phyloP scores from a whole-genome alignment of 2,113 vertebrate species.

The Lagopus muta region DNA sequence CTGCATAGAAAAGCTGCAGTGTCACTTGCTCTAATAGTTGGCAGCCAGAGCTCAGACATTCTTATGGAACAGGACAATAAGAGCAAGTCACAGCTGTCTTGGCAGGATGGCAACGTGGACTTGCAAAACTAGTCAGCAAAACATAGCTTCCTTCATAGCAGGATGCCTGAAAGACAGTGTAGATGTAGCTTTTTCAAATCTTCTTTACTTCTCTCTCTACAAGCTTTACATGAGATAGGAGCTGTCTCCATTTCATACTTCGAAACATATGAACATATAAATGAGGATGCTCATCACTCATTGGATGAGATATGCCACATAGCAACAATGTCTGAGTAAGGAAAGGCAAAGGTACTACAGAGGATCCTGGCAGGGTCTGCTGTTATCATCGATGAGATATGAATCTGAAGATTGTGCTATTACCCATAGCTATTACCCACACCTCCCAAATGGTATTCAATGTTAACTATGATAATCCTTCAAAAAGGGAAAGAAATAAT shows the following conservation, averaged over 20 bases:
- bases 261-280: not conserved
- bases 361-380: not conserved
- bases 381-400: too few species aligned
- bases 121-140: not conserved
- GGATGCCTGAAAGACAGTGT: not conserved
- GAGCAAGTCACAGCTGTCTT: not conserved
- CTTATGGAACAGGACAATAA: not conserved
- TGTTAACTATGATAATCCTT: not conserved
- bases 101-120: rapidly evolving
- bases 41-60: not conserved
- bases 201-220: not conserved
- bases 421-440: not conserved
- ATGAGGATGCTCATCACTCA: not conserved
- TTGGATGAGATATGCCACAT: not conserved
- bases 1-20: not conserved
- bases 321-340: not conserved
- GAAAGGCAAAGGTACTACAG: not conserved
- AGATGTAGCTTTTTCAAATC: not conserved
- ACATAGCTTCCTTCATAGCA: rapidly evolving
- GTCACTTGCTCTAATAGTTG: not conserved
- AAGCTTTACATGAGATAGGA: not conserved
- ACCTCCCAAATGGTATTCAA: not conserved
- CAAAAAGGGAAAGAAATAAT: not conserved
- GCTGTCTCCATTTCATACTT: not conserved
- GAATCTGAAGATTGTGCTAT: not conserved